These are phyloP conservation scores for Zoanthus solanderi DNA, from an alignment of 92 coral and sea anemone genomes.

Conservation along the genomic window DNA sequence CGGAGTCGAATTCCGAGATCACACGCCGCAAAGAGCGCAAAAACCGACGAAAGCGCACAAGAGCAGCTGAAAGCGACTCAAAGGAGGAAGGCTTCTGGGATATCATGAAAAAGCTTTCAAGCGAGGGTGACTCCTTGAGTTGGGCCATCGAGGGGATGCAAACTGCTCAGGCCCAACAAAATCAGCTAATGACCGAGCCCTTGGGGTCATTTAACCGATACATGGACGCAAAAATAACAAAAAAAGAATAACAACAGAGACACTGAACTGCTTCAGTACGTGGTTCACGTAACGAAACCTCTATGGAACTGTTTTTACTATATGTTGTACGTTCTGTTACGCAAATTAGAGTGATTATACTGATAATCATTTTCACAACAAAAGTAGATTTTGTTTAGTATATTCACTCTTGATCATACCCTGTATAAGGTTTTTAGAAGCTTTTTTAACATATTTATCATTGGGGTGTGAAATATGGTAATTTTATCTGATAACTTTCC, in stretches of 20 bases:
- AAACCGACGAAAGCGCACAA: slow-evolving; percentile 46
- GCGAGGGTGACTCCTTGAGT: slow-evolving; percentile 61
- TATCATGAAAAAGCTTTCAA: slow-evolving; percentile 60
- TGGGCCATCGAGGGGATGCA: slow-evolving; percentile 67
- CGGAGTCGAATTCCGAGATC: neutral
- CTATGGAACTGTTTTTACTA: slow-evolving; percentile 60
- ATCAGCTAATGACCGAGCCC: slow-evolving; percentile 58
- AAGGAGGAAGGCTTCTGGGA: slow-evolving; percentile 67
- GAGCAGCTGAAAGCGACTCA: slow-evolving; percentile 1
- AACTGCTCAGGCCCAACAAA: slow-evolving; percentile 59
- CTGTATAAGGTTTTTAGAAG: slow-evolving; percentile 58
- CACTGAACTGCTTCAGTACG: slow-evolving; percentile 57
- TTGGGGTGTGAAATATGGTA: slow-evolving; percentile 60
- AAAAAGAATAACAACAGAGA: slow-evolving; percentile 51
- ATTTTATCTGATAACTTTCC: neutral
- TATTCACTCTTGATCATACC: slow-evolving; percentile 67
- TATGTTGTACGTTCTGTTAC: slow-evolving; percentile 58
- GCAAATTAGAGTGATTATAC: slow-evolving; percentile 57
- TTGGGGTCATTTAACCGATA: slow-evolving; percentile 56
- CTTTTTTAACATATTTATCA: slow-evolving; percentile 49
- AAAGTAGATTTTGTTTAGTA: slow-evolving; percentile 67
- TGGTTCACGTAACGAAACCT: slow-evolving; percentile 61
- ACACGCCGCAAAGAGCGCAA: neutral
- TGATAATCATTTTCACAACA: slow-evolving; percentile 63
- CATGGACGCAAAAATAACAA: slow-evolving; percentile 42